Evolutionary conservation across 2,113 vertebrate species (phyloP).

Genomic region (Tenrec ecaudatus): DNA sequence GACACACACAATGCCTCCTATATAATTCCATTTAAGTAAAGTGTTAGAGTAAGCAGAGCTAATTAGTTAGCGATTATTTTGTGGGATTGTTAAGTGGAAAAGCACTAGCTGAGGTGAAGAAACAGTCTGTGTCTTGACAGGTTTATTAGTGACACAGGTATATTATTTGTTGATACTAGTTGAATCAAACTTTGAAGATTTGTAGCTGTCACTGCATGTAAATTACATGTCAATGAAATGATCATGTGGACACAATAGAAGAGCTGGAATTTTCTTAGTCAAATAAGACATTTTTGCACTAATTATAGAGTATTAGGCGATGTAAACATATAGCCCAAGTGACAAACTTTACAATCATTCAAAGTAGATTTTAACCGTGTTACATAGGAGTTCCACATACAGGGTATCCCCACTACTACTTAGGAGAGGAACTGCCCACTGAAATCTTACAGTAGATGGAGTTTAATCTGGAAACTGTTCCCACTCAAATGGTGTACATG

Average conservation of each 20-base stretch:
- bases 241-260: neutral
- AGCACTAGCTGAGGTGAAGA: neutral
- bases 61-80: neutral
- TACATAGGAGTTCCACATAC: neutral
- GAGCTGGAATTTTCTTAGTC: neutral
- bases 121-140: neutral
- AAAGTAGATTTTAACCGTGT: neutral
- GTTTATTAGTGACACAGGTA: neutral
- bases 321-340: neutral
- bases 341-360: slow-evolving; percentile 5
- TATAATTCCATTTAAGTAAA: neutral
- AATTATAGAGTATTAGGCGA: neutral
- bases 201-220: neutral
- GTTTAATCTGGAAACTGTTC: neutral
- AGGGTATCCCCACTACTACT: neutral
- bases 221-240: neutral
- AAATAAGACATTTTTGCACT: neutral
- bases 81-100: neutral
- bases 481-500: neutral
- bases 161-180: neutral
- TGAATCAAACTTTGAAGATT: neutral
- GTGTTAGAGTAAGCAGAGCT: neutral
- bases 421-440: neutral
- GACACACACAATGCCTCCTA: neutral
- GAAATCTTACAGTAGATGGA: neutral